Conservation (phyloP, 1,140 invertebrate genomes). For the Pteromalus puparum region DNA sequence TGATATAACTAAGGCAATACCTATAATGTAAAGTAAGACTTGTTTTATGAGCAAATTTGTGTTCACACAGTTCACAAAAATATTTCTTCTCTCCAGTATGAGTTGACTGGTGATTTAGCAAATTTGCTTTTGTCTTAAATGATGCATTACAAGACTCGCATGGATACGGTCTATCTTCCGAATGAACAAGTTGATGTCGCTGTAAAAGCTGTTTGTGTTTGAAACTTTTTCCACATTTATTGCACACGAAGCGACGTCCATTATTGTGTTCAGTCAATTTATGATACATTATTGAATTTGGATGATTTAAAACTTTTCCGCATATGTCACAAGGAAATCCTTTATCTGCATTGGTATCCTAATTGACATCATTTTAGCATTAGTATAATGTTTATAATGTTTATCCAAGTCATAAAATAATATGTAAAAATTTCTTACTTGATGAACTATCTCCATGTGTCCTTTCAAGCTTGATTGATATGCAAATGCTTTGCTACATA, state of each 20-base stretch:
- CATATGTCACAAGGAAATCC: constrained; percentile 81
- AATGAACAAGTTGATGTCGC: constrained; percentile 83
- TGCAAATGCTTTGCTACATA: constrained; percentile 77
- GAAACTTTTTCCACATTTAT: constrained; percentile 82
- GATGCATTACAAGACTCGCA: constrained; percentile 79
- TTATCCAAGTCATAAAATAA: constrained; percentile 15
- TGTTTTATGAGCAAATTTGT: constrained; percentile 84
- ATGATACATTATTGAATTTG: constrained; percentile 83
- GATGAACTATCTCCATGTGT: constrained; percentile 75
- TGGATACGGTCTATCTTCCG: constrained; percentile 78
- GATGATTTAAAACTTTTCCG: constrained; percentile 81
- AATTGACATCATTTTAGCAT: constrained; percentile 42
- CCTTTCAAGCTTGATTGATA: constrained; percentile 77
- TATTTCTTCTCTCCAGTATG: constrained; percentile 85
- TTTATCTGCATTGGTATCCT: constrained; percentile 63
- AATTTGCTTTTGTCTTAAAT: constrained; percentile 84
- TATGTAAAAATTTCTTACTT: constrained; percentile 57
- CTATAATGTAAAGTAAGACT: constrained; percentile 82
- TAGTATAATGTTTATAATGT: background rate
- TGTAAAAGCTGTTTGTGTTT: constrained; percentile 83
- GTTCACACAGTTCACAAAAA: constrained; percentile 85
- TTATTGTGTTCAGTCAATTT: constrained; percentile 82
- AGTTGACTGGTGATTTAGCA: constrained; percentile 81
- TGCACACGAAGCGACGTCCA: constrained; percentile 80
- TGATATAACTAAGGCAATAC: constrained; percentile 60